phyloP scores from a whole-genome alignment of 2,113 vertebrate species.

The Sceloporus tristichus region DNA sequence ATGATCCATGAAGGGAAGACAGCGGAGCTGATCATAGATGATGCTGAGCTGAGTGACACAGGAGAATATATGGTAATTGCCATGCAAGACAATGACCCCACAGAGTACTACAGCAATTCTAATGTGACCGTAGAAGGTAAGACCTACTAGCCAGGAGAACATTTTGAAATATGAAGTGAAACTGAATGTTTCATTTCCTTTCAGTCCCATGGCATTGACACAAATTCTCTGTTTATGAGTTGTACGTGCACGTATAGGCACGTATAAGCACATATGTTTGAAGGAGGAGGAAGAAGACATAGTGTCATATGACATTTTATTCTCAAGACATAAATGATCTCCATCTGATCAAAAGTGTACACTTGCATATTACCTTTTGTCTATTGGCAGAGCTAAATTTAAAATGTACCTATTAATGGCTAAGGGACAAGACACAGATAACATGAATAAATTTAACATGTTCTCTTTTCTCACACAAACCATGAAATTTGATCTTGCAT shows the following conservation, averaged over 20 bases:
- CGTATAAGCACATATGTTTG: background rate
- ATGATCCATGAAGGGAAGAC: conserved; percentile 68
- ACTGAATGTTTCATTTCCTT: background rate
- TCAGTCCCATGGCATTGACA: background rate
- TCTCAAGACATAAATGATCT: background rate
- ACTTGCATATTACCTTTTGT: background rate
- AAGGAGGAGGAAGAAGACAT: background rate
- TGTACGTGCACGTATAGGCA: background rate
- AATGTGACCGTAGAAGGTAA: conserved; percentile 72
- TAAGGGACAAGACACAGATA: background rate
- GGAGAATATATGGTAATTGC: conserved; percentile 67
- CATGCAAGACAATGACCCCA: conserved; percentile 68
- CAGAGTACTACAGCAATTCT: conserved; percentile 70
- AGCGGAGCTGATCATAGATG: conserved; percentile 71
- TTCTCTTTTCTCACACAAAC: background rate
- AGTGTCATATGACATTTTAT: background rate
- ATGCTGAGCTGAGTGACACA: conserved; percentile 69
- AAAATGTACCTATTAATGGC: conserved; percentile 4
- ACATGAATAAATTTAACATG: no score
- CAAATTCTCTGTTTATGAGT: background rate
- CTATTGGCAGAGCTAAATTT: conserved; percentile 12
- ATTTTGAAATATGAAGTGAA: background rate
- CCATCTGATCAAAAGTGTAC: background rate
- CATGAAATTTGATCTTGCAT: background rate
- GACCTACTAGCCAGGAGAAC: background rate